Base-by-base conservation (phyloP, 1,140 invertebrate genomes). In the Aporrectodea caliginosa region DNA sequence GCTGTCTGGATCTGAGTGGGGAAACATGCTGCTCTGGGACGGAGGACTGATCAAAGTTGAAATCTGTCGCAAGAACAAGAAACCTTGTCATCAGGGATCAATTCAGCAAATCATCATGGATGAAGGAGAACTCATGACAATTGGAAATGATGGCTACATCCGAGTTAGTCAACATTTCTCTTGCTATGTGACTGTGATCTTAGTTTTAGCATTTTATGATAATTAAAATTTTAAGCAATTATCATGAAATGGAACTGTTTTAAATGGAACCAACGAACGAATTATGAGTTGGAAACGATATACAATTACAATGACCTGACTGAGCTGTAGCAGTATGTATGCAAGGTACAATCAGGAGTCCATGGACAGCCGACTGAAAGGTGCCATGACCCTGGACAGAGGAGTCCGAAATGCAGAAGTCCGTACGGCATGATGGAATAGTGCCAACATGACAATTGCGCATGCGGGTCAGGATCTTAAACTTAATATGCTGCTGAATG, bases 1-100 rank as follows among this genome's bases (percentile, higher is more conserved):
- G 2, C 22, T 80, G 0, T 78, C 58, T 22, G 93, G 94, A 2
- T 93, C 92, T 83, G 92, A 94, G 82, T 95, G 94, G 94, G 95
- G 95, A 22, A 96, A 96, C 85, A 92, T 97, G 84, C 86, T 96
- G 69, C 88, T 96, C 0, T 97, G 95, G 95, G 93, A 96, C 83
- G 93, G 92, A 79, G 93, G 93, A 29, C 88, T 95, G 1, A 95
- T 96, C 27, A 94, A 94, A 89, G 88, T 81, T 16, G 87, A 88
- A 81, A 87, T 88, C 32, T 78, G 81, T n/a, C 81, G 86, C n/a
- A 87, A 85, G 77, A 83, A 84, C 30, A 85, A 84, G 35, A 92
- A 92, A 84, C 87, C 90, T 0, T 95, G 94, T 86, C 95, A 97
- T 82, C 85, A 89, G 1, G 92, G 90, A 35, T 90, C 92, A 22